Percentiles rank a stretch among this genome's conserved stretches.
Evolutionary conservation across 2,888 invertebrate species (phyloP).

Genomic region (Didymodactylos carnosus): DNA sequence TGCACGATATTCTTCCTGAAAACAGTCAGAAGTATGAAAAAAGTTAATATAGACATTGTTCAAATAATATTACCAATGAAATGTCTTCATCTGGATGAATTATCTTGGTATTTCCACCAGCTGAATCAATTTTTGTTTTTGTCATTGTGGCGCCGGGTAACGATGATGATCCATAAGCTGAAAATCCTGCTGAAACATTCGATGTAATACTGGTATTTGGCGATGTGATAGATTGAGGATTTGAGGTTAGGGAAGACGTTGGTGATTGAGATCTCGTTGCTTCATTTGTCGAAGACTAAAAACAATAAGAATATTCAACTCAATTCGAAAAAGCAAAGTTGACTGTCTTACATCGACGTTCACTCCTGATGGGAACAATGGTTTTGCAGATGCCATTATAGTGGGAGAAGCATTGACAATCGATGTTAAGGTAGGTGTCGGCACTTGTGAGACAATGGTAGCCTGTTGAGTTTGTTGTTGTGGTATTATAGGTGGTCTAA

Average conservation of each 20-base stretch:
- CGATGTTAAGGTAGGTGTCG: not conserved
- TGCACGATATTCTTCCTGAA: not conserved
- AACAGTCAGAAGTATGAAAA: not conserved
- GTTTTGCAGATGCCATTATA: not conserved
- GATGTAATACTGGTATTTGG: not conserved
- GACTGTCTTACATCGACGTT: not conserved
- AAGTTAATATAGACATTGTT: not conserved
- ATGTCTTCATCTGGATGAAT: constrained; percentile 14
- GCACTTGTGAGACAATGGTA: not conserved
- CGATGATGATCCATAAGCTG: not conserved
- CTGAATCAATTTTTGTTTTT: not conserved
- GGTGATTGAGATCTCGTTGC: too few species aligned
- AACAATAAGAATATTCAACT: not conserved
- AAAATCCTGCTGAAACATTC: not conserved
- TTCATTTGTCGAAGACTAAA: not conserved
- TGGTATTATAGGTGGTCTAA: not conserved
- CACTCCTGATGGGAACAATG: not conserved
- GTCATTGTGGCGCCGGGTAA: not conserved
- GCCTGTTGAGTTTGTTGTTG: not conserved
- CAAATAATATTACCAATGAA: not conserved
- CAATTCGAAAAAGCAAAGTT: too few species aligned
- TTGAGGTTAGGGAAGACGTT: not conserved
- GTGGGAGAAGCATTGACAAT: not conserved
- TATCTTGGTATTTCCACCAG: not conserved
- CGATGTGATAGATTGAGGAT: not conserved